These are phyloP conservation scores for Calyptommatus sinebrachiatus DNA, from an alignment of 2,113 vertebrate species.

Conservation along the genomic window DNA sequence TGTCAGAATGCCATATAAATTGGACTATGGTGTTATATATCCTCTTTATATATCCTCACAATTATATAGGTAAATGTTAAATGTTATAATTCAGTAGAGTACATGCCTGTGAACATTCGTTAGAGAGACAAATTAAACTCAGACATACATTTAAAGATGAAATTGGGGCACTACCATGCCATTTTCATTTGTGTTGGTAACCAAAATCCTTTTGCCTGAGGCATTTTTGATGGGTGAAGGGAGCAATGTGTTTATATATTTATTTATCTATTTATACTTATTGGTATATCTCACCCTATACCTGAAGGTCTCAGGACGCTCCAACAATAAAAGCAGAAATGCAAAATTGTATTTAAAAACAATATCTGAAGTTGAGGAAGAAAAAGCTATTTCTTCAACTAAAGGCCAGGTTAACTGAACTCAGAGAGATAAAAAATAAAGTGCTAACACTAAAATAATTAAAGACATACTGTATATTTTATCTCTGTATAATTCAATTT, in stretches of 20 bases:
- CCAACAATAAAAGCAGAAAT: no score
- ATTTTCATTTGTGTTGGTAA: conserved; percentile 34
- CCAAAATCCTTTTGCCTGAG: conserved; percentile 2
- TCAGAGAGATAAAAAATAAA: accelerated
- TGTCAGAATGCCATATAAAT: conserved; percentile 18
- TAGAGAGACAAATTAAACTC: conserved; percentile 52
- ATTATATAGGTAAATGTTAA: conserved; percentile 42
- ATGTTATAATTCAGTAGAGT: conserved; percentile 41
- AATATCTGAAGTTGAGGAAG: no score
- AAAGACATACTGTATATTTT: no score
- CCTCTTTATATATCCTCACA: conserved; percentile 54
- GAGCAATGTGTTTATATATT: neutral
- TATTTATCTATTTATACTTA: no score
- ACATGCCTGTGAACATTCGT: conserved; percentile 32
- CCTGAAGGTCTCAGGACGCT: no score
- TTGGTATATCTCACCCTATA: no score
- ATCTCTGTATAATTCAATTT: no score
- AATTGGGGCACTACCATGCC: conserved; percentile 43
- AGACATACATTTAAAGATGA: conserved; percentile 43
- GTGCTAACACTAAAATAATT: no score
- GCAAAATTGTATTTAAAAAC: no score
- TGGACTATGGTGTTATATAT: conserved; percentile 51
- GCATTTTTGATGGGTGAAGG: conserved; percentile 12
- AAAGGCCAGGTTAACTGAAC: neutral
- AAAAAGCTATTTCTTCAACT: no score